Conservation (phyloP, 2,113 vertebrate species). For the Tricholaema leucomelas region DNA sequence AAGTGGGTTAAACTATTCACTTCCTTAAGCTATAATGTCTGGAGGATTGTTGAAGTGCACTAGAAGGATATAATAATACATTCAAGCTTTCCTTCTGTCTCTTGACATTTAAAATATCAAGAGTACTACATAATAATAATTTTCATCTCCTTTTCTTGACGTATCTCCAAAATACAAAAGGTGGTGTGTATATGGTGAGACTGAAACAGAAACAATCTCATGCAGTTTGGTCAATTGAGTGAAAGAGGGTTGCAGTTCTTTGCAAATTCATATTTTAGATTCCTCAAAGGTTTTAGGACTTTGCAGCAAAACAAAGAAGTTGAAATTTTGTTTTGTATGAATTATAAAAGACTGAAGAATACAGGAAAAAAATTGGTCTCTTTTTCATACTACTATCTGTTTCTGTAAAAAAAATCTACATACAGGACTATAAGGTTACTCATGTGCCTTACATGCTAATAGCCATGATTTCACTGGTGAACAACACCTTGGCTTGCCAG, state of each 20-base stretch:
- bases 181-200: not conserved
- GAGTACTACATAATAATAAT: not conserved
- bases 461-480: not conserved
- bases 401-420: not conserved
- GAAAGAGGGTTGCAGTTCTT: not conserved
- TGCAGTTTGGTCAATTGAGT: not conserved
- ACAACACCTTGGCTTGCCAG: not conserved
- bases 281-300: not conserved
- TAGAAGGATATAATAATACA: not conserved
- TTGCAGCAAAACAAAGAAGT: not conserved
- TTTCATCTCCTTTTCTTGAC: not conserved
- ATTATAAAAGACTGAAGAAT: not conserved
- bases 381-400: not conserved
- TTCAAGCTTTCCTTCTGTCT: constrained; percentile 19
- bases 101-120: constrained; percentile 49
- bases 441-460: not conserved
- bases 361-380: not conserved
- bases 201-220: not conserved
- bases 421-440: not conserved
- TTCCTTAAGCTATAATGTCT: not conserved
- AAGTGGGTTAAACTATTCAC: not conserved
- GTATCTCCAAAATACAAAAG: not conserved
- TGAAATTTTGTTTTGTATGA: not conserved
- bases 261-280: not conserved
- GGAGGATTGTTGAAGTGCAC: not conserved